These are phyloP conservation scores for Tragelaphus scriptus DNA, from an alignment of 2,113 vertebrate genomes.

Conservation along the genomic window DNA sequence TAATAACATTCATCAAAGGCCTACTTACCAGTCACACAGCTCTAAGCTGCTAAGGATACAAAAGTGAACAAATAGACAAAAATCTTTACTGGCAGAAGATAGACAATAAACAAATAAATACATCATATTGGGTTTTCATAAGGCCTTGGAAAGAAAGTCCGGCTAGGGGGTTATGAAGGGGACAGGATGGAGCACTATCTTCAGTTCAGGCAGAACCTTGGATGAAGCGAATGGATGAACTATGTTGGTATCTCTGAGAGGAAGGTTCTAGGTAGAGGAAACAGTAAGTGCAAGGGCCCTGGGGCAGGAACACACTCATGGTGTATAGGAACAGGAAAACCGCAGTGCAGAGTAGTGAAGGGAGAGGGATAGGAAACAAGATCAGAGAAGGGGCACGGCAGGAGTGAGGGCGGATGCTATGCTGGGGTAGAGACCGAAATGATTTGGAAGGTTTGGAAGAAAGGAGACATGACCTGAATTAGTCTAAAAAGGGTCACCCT, in stretches of 20 bases:
- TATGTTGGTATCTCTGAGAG: not conserved
- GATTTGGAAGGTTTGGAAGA: not conserved
- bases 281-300: not conserved
- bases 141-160: not conserved
- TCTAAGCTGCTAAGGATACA: not conserved
- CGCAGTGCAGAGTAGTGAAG: no score
- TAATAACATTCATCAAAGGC: not conserved
- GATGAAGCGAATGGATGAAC: not conserved
- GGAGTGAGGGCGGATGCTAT: fast-evolving
- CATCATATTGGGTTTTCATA: not conserved
- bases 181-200: not conserved
- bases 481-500: not conserved
- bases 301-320: not conserved
- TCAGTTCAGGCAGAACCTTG: not conserved
- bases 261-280: not conserved
- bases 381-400: not conserved
- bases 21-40: not conserved
- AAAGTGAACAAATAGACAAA: not conserved
- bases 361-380: no score
- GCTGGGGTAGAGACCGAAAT: not conserved
- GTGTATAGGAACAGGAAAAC: not conserved
- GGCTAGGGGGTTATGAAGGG: not conserved
- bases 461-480: not conserved
- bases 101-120: not conserved
- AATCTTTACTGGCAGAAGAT: not conserved